Conservation (phyloP, 2,797 vertebrate genomes). For the Sebastes alutus region DNA sequence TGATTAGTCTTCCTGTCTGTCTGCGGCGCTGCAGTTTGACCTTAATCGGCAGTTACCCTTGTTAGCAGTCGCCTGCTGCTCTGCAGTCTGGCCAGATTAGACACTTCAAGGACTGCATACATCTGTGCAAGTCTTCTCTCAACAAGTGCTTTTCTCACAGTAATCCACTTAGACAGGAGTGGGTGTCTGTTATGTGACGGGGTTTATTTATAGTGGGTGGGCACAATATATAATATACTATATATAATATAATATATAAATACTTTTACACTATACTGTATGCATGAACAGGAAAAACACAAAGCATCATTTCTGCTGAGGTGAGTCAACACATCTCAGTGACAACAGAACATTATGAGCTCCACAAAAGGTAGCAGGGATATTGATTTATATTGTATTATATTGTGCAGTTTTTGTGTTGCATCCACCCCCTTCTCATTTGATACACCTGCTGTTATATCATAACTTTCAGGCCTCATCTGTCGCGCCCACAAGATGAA, state of each 20-base stretch:
- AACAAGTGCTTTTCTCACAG: constrained; percentile 54
- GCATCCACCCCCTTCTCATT: not conserved
- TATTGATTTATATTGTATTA: not conserved
- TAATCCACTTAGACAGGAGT: constrained; percentile 71
- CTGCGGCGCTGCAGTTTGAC: constrained; percentile 59
- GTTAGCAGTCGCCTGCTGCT: constrained; percentile 72
- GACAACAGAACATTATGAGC: not conserved
- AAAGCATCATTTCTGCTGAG: not conserved
- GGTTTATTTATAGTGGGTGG: constrained; percentile 28
- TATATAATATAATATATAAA: no score
- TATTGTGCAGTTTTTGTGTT: not conserved
- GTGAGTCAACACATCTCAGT: not conserved
- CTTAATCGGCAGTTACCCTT: constrained; percentile 81
- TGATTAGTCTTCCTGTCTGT: constrained; percentile 51
- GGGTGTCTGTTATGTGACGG: constrained; percentile 8
- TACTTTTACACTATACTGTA: not conserved
- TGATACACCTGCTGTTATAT: not conserved
- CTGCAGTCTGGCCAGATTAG: constrained; percentile 74
- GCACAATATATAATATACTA: not conserved
- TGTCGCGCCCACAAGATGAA: not conserved
- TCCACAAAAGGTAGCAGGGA: not conserved
- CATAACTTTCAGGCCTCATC: not conserved
- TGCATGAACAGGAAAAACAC: not conserved
- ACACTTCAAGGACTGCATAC: constrained; percentile 55
- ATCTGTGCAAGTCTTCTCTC: constrained; percentile 55